Evolutionary conservation across 1,140 invertebrate genomes (phyloP), one percentile per base, ranked within the genome.

Genomic region (Diachasmimorpha longicaudata): DNA sequence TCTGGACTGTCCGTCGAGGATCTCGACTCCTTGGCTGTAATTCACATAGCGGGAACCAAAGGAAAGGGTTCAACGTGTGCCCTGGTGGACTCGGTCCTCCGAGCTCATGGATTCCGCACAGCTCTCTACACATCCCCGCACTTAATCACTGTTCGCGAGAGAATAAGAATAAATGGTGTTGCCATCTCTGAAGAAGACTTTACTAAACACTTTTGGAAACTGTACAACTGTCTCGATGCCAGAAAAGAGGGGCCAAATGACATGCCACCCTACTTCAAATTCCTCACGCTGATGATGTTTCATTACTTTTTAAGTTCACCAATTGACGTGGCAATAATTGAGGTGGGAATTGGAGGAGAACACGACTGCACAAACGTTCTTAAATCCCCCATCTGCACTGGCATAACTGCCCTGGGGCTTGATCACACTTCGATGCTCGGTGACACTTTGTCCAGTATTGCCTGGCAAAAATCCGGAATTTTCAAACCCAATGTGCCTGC

Each of bases 41-140:
- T 99, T 80, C 98, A 99, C 90, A 93, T 99, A 0, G 91, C 96
- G 80, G 99, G 99, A 6, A 99, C 98, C 0, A 99, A 99, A 91
- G 98, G 98, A 42, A 96, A 96, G 91, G 95, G 95, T 19, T 98
- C 97, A 14, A 99, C 98, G 0, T 98, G 97, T 87, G 97, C 98
- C 0, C 95, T 96, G 85, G 92, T 93, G 67, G 99, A 99, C 85
- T 93, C 94, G 0, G 96, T 99, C 79, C 90, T 99, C 13, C 91
- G 96, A 0, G 84, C 93, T 0, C 93, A 96, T 84, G 97, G 97
- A 0, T 95, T 92, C 81, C 94, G 91, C 81, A 99, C 98, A 0
- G 99, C 98, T 3, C 97, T 99, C 83, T 99, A 93, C 86, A 97
- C 96, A 46, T 99, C 98, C 0, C 99, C 99, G 1, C 99, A 99